Evolutionary conservation across 2,797 vertebrate genomes (phyloP).

Genomic region (Odontamblyopus lacepedii): DNA sequence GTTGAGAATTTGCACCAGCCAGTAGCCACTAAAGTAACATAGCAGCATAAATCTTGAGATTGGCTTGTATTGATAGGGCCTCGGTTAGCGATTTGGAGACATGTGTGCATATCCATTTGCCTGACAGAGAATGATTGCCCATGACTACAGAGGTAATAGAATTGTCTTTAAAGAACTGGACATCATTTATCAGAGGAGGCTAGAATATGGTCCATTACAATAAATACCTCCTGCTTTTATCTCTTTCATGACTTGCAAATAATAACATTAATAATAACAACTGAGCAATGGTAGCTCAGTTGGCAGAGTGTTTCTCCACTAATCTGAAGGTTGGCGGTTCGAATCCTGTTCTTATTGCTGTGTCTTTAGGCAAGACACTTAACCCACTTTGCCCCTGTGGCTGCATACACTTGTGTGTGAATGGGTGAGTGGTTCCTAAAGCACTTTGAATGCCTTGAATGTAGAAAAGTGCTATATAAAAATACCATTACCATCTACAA

Average conservation of each 20-base stretch:
- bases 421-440: no score
- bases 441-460: no score
- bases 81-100: constrained; percentile 79
- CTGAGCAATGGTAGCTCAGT: no score
- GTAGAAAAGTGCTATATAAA: no score
- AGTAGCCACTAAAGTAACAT: constrained; percentile 59
- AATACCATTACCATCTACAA: no score
- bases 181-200: constrained; percentile 79
- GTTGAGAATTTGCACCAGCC: constrained; percentile 51
- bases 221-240: constrained; percentile 67
- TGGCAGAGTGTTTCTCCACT: no score
- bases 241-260: constrained; percentile 42
- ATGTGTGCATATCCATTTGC: constrained; percentile 80
- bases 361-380: no score
- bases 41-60: constrained; percentile 77
- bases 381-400: no score
- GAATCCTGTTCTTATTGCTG: no score
- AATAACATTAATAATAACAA: neutral
- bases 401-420: no score
- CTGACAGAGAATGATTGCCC: constrained; percentile 81
- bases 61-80: constrained; percentile 77
- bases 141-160: constrained; percentile 80
- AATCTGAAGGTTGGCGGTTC: no score
- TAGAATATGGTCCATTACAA: constrained; percentile 70
- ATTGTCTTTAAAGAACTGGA: constrained; percentile 81